Base-by-base conservation (phyloP, 2,797 vertebrate genomes). In the Lycodopsis pacificus region DNA sequence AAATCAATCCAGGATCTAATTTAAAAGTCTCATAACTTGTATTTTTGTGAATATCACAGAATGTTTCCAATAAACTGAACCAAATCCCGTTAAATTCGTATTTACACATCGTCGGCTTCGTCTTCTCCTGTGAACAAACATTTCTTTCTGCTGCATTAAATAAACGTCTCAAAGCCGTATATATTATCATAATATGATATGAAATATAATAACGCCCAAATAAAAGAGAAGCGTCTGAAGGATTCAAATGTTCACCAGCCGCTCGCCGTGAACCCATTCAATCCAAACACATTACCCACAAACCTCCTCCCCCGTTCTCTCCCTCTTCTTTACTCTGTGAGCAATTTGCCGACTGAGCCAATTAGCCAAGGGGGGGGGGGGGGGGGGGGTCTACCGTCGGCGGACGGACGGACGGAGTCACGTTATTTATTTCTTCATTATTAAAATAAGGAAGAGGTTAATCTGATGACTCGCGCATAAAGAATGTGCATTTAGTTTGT, bases 391-490 rank as follows among this genome's bases (percentile, higher is more conserved):
- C 8, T 42, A 71, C 70, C 57, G 17, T 42, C 22, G 51, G 68
- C 12, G n/a, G 67, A 65, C 63, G 0, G 73, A 87, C 12, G n/a
- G 67, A 65, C 63, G 0, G 73, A 87, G 71, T 79, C 79, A 80
- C 59, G 62, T 92, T 92, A 94, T 94, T 92, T 92, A 93, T 92
- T 91, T 89, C 80, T 88, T 91, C 92, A 88, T 92, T 92, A 93
- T 89, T 91, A 92, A 86, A 87, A 80, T 79, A 51, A 59, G 76
- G 71, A 46, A 79, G 53, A 73, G 86, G 80, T 66, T 88, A 82
- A 92, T 92, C 76, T 86, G 92, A 94, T 92, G 91, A 93, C 87
- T 94, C 91, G 90, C 92, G 89, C 90, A 93, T 93, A 93, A 94
- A 94, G 90, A 86, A 89, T 84, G 83, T 79, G 84, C 91, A 86